These are phyloP conservation scores for Aurelia sp. DNA, from an alignment of 30 jellyfish, hydroid and myxozoan genomes.

Conservation along the genomic window DNA sequence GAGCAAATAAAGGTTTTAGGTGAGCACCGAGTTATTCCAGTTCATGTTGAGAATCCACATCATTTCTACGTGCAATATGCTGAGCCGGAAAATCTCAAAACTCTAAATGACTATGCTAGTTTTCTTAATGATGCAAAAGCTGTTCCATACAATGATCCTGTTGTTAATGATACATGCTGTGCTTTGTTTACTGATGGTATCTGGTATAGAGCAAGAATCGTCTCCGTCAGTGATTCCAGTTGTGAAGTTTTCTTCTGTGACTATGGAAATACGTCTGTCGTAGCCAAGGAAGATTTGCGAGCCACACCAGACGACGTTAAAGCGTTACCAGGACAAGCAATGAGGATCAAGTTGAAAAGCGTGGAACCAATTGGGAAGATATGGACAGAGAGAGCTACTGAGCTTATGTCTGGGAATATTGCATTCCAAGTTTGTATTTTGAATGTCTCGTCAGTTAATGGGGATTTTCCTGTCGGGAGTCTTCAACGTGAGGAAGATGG, in stretches of 20 bases:
- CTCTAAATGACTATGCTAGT: slow-evolving; percentile 47
- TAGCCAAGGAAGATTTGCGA: slow-evolving; percentile 20
- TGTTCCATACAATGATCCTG: slow-evolving; percentile 9
- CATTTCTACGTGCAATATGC: slow-evolving; percentile 66
- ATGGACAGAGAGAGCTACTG: slow-evolving; percentile 14
- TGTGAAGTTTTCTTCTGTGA: slow-evolving; percentile 42
- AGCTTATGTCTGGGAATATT: slow-evolving; percentile 7
- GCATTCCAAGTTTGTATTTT: slow-evolving; percentile 31
- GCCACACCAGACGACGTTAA: slow-evolving; percentile 69
- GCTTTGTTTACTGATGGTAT: slow-evolving; percentile 56
- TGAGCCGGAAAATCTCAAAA: slow-evolving; percentile 36
- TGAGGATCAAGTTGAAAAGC: slow-evolving; percentile 44
- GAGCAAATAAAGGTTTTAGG: background rate
- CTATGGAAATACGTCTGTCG: slow-evolving; percentile 31
- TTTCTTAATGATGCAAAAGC: slow-evolving; percentile 6
- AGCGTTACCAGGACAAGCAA: slow-evolving; percentile 71
- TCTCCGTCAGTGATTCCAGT: slow-evolving; percentile 3
- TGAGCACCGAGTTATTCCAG: slow-evolving; percentile 29
- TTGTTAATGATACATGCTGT: slow-evolving; percentile 23
- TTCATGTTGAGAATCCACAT: slow-evolving; percentile 68
- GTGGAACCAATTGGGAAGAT: slow-evolving; percentile 29
- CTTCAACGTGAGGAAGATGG: slow-evolving; percentile 13
- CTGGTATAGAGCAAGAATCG: slow-evolving; percentile 79
- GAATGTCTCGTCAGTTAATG: background rate
- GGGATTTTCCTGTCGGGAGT: slow-evolving; percentile 13